phyloP scores from a whole-genome alignment of 2,797 vertebrate genomes.

The Myiotriccus ornatus region DNA sequence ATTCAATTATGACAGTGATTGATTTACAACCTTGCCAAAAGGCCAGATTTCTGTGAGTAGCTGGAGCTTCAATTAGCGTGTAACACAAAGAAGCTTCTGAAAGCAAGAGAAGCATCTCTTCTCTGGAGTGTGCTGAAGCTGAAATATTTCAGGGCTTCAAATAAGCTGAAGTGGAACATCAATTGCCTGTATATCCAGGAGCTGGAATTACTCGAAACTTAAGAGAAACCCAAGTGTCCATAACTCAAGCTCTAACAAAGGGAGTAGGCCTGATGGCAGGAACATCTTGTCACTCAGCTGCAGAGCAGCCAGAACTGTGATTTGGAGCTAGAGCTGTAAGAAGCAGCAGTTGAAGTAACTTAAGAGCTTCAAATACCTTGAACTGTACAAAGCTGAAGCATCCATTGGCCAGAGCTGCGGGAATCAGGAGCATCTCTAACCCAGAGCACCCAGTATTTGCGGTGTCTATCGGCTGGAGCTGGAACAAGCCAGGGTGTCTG shows the following conservation, averaged over 20 bases:
- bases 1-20: not conserved
- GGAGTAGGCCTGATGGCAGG: not conserved
- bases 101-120: not conserved
- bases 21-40: not conserved
- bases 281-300: not conserved
- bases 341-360: not conserved
- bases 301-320: not conserved
- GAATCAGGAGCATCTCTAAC: not conserved
- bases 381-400: not conserved
- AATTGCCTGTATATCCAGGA: not conserved
- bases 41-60: not conserved
- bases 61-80: not conserved
- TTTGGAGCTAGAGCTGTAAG: not conserved
- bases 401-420: not conserved
- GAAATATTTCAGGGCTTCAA: not conserved
- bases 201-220: not conserved
- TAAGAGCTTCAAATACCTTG: not conserved
- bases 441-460: not conserved
- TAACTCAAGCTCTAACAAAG: not conserved
- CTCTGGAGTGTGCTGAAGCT: not conserved
- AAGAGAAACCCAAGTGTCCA: not conserved
- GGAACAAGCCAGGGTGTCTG: not conserved
- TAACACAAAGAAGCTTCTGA: not conserved
- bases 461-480: not conserved
- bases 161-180: not conserved